Base-by-base conservation (phyloP, 2,888 invertebrate species). In the Cephalotes varians region DNA sequence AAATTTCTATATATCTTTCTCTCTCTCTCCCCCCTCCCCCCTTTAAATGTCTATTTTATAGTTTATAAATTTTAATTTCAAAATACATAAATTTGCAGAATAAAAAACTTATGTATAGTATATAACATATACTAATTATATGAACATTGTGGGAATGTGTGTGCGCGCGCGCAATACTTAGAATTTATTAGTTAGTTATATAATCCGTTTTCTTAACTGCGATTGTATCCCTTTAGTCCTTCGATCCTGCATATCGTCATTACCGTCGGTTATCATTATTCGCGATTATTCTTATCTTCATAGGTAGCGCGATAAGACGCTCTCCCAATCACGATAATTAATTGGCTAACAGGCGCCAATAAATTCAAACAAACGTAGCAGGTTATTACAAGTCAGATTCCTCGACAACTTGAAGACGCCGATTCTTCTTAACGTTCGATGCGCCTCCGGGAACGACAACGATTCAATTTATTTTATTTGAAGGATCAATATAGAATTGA, bases 211-310 rank as follows among this genome's bases (percentile, higher is more conserved):
- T n/a, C 5, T 28, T 49, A 83, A 69, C 12, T 44, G 25, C 37
- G 12, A 37, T 51, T 47, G 47, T 54, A 56, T 54, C 47, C 79
- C 65, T 74, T 67, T 40, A 25, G 5, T 25, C 9, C 5, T 56
- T 40, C 51, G 21, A 37, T 37, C 15, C 67, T 21, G 34, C 54
- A 56, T 34, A 71, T 64, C 56, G 54, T 1, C 15, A 34, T 77
- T 56, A 65, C 65, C 37, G 31, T 25, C 62, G 56, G 62, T 82
- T 85, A 82, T 81, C 83, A 60, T 82, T 82, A 72, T 60, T 86
- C 54, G 54, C 65, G 76, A 86, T 86, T 84, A 80, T 40, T 62
- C 64, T 65, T 83, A 58, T 72, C 62, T 54, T 85, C 72, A 81
- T 73, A 65, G 72, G 65, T 80, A 80, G 65, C 65, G 44, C 49